Percentiles rank a stretch among this genome's conserved stretches.
Conservation (phyloP, 35 echinoderm and acorn worm species). For the Apostichopus californicus region DNA sequence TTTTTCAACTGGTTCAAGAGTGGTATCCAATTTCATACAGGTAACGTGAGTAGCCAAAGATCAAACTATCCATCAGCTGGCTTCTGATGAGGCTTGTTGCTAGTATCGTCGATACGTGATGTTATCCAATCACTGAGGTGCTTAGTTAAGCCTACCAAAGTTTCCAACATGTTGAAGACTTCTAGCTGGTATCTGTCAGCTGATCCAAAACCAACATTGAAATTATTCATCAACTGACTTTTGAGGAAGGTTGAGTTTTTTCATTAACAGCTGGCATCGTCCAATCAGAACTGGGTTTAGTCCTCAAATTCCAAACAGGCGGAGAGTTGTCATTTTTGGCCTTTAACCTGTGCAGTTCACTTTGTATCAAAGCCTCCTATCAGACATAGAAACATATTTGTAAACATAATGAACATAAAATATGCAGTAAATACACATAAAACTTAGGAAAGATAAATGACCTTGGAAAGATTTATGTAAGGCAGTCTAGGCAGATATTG, state of each 20-base stretch:
- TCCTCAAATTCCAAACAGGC: not conserved
- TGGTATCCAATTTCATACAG: too few relatives aligned
- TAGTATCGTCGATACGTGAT: too few relatives aligned
- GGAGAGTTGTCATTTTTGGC: not conserved
- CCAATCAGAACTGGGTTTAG: conserved; percentile 6
- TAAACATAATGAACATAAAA: not conserved
- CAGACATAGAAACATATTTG: not conserved
- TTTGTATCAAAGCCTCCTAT: conserved; percentile 31
- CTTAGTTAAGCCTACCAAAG: too few relatives aligned
- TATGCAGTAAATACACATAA: not conserved
- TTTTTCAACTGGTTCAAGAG: too few relatives aligned
- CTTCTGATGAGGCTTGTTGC: too few relatives aligned
- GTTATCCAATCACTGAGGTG: too few relatives aligned
- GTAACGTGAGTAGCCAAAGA: too few relatives aligned
- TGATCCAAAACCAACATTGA: not conserved
- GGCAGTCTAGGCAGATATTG: too few relatives aligned
- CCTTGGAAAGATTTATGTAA: not conserved
- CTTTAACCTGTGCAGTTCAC: not conserved
- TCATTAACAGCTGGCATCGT: not conserved
- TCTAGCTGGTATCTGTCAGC: too few relatives aligned
- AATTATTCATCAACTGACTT: not conserved
- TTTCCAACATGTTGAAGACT: too few relatives aligned
- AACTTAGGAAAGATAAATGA: not conserved
- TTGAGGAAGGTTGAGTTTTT: not conserved
- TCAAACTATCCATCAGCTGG: too few relatives aligned